phyloP scores from a whole-genome alignment of 2,888 invertebrate genomes.

The Deilephila porcellus region DNA sequence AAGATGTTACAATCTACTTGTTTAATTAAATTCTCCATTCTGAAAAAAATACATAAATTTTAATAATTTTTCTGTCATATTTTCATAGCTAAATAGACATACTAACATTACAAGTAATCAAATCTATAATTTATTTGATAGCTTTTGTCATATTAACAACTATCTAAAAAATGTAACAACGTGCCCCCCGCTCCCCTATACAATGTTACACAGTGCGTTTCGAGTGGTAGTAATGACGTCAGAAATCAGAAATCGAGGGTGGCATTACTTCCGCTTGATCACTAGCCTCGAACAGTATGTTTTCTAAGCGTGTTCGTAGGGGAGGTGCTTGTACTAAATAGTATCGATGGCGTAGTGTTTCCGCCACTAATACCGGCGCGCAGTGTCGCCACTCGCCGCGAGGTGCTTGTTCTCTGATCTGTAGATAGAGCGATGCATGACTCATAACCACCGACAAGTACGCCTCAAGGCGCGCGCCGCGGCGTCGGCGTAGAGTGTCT shows the following conservation, averaged over 20 bases:
- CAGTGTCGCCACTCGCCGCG: neutral
- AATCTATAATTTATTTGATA: too few species aligned
- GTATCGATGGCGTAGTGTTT: neutral
- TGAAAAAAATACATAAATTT: too few species aligned
- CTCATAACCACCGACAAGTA: neutral
- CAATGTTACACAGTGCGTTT: neutral
- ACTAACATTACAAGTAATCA: too few species aligned
- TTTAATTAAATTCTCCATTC: too few species aligned
- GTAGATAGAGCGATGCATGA: constrained; percentile 42
- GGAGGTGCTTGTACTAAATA: constrained; percentile 16
- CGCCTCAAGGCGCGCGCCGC: neutral
- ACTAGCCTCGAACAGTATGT: neutral
- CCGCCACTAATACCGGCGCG: constrained; percentile 21
- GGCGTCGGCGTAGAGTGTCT: neutral
- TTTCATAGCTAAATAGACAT: too few species aligned
- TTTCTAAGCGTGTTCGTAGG: neutral
- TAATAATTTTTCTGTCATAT: too few species aligned
- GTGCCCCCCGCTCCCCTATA: neutral
- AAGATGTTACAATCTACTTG: too few species aligned
- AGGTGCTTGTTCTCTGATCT: constrained; percentile 3
- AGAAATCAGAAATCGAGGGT: neutral
- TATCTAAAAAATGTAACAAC: too few species aligned
- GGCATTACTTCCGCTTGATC: constrained; percentile 12
- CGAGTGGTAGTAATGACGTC: constrained; percentile 9
- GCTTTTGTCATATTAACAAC: too few species aligned